Conservation (phyloP, 2,888 invertebrate genomes). For the Protodeltote pygarga region DNA sequence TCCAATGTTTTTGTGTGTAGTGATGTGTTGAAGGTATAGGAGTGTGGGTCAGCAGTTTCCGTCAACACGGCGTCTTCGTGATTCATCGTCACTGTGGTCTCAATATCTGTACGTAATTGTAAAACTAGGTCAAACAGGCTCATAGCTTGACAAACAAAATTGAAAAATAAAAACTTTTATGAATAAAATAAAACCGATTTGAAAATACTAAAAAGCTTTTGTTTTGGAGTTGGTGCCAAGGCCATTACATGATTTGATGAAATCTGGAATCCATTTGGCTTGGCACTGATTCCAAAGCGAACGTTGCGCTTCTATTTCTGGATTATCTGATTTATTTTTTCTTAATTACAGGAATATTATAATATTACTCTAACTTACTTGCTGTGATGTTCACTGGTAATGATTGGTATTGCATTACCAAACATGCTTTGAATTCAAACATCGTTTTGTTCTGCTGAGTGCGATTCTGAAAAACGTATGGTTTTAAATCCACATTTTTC, state of each 20-base stretch:
- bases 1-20: not conserved
- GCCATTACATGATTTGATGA: too few species aligned
- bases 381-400: conserved; percentile 46
- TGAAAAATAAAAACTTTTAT: too few species aligned
- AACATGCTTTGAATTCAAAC: conserved; percentile 54
- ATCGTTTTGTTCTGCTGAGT: conserved; percentile 14
- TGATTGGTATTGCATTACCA: conserved; percentile 49
- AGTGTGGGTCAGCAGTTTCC: conserved; percentile 1
- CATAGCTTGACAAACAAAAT: too few species aligned
- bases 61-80: conserved; percentile 46
- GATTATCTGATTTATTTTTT: too few species aligned
- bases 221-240: too few species aligned
- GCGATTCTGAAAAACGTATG: conserved; percentile 43
- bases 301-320: not conserved
- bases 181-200: too few species aligned
- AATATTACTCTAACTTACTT: conserved; percentile 45
- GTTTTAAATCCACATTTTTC: not conserved
- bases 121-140: too few species aligned
- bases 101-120: conserved; percentile 47
- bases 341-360: too few species aligned
- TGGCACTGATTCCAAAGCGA: too few species aligned
- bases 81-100: conserved; percentile 45
- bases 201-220: too few species aligned
- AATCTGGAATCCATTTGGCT: too few species aligned
- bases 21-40: conserved; percentile 2